Percentiles rank a stretch among this genome's conserved stretches.
These are phyloP conservation scores for Aelia acuminata DNA, from an alignment of 2,888 invertebrate species.

Conservation along the genomic window DNA sequence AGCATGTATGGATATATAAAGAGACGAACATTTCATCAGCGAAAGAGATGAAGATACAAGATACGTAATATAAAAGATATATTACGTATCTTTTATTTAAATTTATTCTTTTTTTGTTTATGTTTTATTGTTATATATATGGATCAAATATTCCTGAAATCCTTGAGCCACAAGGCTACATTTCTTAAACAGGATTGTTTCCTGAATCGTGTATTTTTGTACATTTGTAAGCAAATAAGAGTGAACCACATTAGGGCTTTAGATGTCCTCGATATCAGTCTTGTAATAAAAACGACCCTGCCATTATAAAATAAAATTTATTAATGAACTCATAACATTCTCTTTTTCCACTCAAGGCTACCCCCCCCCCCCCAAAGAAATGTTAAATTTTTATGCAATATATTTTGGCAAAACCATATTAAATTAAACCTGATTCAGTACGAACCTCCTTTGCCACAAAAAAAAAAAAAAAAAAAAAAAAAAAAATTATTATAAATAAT, in stretches of 20 bases:
- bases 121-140: not conserved
- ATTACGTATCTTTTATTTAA: not conserved
- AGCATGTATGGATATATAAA: too few relatives aligned
- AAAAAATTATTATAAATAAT: too few relatives aligned
- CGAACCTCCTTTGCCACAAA: too few relatives aligned
- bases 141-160: slow-evolving; percentile 5
- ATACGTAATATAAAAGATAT: too few relatives aligned
- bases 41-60: too few relatives aligned
- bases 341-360: not conserved
- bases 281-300: not conserved
- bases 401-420: too few relatives aligned
- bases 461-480: too few relatives aligned
- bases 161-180: not conserved
- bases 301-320: slow-evolving; percentile 3
- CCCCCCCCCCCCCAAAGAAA: not conserved
- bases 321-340: not conserved
- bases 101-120: not conserved
- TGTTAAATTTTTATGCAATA: not conserved
- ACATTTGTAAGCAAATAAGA: not conserved
- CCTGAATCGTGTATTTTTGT: not conserved
- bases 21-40: too few relatives aligned
- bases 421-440: too few relatives aligned
- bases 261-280: not conserved
- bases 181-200: not conserved
- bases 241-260: not conserved